Evolutionary conservation across 2,797 vertebrate species (phyloP), one percentile per base, ranked within the genome.

Genomic region (Neopelma chrysocephalum): DNA sequence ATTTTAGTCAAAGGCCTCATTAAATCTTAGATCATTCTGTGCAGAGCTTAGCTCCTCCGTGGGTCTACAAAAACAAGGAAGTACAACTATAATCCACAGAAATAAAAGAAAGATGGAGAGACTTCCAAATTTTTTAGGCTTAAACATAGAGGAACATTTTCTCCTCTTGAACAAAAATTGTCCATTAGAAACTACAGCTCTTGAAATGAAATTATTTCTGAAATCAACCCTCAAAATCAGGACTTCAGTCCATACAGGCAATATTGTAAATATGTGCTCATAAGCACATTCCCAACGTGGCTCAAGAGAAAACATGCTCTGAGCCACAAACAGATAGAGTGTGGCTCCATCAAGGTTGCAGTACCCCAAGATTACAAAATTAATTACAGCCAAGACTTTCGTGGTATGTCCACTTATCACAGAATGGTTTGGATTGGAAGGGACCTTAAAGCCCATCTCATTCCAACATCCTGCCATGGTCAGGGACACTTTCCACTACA

Each of bases 1-100:
- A 96, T 95, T 90, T 95, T 93, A 92, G 94, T 90, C 85, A 90
- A 96, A 96, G 92, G 76, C 32, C 80, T 96, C 94, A 87, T 91
- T 94, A 90, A 94, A 91, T 76, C 94, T 96, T 91, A 89, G 87
- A 83, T 95, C 76, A 93, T 42, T 68, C 77, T 94, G 95, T 89
- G 94, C 64, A 85, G 29, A 80, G 53, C 64, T 93, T 66, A 80
- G 77, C 36, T 91, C 69, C 71, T 91, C 76, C 5, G 0, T 9
- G 32, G 50, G 50, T 79, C 88, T 83, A 71, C 56, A 82, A 82
- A 93, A 86, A 91, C 64, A 94, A 69, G 82, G 75, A 96, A 95
- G 62, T 48, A 82, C 26, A 56, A 64, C 62, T 73, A 20, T 51
- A 89, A 95, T 42, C 66, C 87, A 81, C 1, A 73, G 53, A 85